Conservation (phyloP, 1,140 invertebrate species). For the Eulimnadia texana region DNA sequence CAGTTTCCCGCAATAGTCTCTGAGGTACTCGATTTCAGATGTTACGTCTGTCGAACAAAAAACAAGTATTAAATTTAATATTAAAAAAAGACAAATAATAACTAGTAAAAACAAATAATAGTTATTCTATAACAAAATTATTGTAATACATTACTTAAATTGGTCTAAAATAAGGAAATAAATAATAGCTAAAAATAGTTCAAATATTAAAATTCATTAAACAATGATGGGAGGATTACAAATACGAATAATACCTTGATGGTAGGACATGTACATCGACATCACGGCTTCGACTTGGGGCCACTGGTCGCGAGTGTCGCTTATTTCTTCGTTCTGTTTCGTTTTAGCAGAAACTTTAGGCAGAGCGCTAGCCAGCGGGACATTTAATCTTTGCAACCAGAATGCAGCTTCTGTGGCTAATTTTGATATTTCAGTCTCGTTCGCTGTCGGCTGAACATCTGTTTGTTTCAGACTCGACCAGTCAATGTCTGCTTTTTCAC, state of each 20-base stretch:
- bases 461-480: neutral
- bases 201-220: too few relatives aligned
- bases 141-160: too few relatives aligned
- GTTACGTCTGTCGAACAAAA: neutral
- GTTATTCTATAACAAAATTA: too few relatives aligned
- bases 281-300: slow-evolving; percentile 29
- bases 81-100: neutral
- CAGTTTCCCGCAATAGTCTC: slow-evolving; percentile 1
- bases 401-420: slow-evolving; percentile 4
- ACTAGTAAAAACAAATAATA: slow-evolving; percentile 5
- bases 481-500: neutral
- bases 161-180: too few relatives aligned
- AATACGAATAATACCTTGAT: slow-evolving; percentile 24
- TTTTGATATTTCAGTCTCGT: neutral
- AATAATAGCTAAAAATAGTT: too few relatives aligned
- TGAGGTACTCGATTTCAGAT: slow-evolving; percentile 6
- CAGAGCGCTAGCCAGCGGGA: neutral
- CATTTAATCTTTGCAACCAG: neutral
- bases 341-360: neutral
- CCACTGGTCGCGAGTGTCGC: slow-evolving; percentile 18
- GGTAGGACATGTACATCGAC: slow-evolving; percentile 29
- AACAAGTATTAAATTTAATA: neutral
- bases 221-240: too few relatives aligned
- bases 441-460: neutral
- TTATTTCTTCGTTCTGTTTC: slow-evolving; percentile 1